Conservation (phyloP, 1,140 invertebrate genomes). For the Brachionus koreanus region DNA sequence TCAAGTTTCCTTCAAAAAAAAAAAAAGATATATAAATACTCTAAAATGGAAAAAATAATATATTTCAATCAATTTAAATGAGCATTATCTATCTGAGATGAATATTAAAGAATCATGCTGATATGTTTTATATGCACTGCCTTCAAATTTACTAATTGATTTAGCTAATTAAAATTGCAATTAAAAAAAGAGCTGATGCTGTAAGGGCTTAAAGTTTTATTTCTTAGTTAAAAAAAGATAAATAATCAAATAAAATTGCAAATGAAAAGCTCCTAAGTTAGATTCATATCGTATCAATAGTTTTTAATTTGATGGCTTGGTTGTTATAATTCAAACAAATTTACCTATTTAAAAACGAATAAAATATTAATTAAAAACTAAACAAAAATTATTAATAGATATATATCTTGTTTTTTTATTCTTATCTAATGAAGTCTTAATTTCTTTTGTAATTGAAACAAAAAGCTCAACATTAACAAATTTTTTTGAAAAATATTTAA, state of each 20-base stretch:
- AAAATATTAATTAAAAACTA: constrained; percentile 29
- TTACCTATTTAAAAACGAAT: constrained; percentile 35
- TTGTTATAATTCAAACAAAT: not conserved
- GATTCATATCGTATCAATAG: not conserved
- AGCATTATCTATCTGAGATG: constrained; percentile 7
- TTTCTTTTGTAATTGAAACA: constrained; percentile 36
- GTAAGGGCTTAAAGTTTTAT: not conserved
- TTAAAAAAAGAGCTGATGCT: constrained; percentile 28
- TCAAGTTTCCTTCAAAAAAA: constrained; percentile 20
- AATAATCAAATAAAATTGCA: not conserved
- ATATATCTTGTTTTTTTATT: not conserved
- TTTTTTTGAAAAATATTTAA: not conserved
- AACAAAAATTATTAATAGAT: constrained; percentile 12
- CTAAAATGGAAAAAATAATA: not conserved
- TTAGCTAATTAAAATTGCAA: constrained; percentile 17
- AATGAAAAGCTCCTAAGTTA: not conserved
- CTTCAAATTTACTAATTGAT: constrained; percentile 14
- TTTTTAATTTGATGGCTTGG: not conserved
- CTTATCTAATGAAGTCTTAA: constrained; percentile 2
- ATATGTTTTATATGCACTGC: not conserved
- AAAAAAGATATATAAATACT: not conserved
- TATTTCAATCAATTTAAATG: constrained; percentile 28
- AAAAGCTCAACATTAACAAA: constrained; percentile 25
- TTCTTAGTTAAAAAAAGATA: not conserved
- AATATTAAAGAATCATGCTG: constrained; percentile 1